Conservation (phyloP, 2,113 vertebrate species). For the Dissostichus mawsoni region DNA sequence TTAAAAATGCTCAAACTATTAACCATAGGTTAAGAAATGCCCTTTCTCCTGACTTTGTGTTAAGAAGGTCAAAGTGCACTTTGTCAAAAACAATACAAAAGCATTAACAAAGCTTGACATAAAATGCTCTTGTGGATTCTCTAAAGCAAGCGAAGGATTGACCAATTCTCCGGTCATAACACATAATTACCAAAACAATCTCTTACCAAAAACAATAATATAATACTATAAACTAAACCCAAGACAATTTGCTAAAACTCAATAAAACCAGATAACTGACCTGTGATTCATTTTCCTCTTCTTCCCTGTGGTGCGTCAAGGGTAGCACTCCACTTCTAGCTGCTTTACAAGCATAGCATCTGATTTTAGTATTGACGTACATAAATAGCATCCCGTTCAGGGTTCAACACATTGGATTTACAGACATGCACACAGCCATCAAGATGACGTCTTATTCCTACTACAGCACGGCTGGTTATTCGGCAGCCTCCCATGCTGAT, state of each 20-base stretch:
- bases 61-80: neutral
- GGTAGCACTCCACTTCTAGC: neutral
- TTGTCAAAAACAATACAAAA: neutral
- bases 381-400: slow-evolving; percentile 23
- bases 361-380: slow-evolving; percentile 21
- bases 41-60: neutral
- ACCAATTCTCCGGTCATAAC: neutral
- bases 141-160: neutral
- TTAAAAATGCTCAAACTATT: too few species aligned
- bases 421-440: slow-evolving; percentile 25
- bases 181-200: neutral
- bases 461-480: slow-evolving; percentile 65
- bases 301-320: slow-evolving; percentile 7
- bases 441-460: slow-evolving; percentile 57
- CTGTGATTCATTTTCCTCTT: slow-evolving; percentile 39
- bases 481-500: slow-evolving; percentile 57
- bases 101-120: neutral
- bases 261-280: slow-evolving; percentile 19
- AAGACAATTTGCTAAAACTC: neutral
- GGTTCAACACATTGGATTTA: slow-evolving; percentile 39
- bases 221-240: neutral
- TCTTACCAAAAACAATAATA: neutral
- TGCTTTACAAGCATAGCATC: neutral
- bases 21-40: neutral
- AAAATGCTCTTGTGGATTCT: neutral